Evolutionary conservation across 1,140 invertebrate genomes (phyloP).

Genomic region (Argopecten irradians): DNA sequence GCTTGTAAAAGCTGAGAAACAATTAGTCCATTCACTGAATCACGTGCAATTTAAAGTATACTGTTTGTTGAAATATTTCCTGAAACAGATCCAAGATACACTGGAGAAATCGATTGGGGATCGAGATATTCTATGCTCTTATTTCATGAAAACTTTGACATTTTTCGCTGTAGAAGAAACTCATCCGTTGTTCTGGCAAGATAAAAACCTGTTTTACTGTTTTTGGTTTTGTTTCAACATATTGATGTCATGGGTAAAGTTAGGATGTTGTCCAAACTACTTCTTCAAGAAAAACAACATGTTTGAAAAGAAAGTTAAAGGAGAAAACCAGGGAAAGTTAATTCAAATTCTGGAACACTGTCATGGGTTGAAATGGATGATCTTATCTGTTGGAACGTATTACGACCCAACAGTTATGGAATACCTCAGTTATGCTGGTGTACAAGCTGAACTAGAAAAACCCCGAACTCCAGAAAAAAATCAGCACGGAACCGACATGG

Average conservation of each 20-base stretch:
- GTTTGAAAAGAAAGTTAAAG: slow-evolving; percentile 30
- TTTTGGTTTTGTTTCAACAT: slow-evolving; percentile 32
- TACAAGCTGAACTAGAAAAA: neutral
- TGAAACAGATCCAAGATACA: slow-evolving; percentile 33
- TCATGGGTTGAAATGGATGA: neutral
- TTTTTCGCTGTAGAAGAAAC: slow-evolving; percentile 32
- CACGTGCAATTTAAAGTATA: slow-evolving; percentile 36
- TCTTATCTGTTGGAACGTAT: neutral
- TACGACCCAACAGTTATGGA: neutral
- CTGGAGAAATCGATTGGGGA: neutral
- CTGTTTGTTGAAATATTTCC: slow-evolving; percentile 35
- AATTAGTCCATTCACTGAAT: slow-evolving; percentile 29
- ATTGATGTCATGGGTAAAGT: slow-evolving; percentile 27
- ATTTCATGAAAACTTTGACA: slow-evolving; percentile 39
- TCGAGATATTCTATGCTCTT: slow-evolving; percentile 37
- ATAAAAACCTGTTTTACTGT: slow-evolving; percentile 33
- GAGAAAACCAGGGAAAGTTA: neutral
- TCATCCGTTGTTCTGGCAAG: neutral
- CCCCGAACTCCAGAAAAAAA: neutral
- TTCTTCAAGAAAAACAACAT: slow-evolving; percentile 41
- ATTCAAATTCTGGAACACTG: neutral
- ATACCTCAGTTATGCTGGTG: neutral
- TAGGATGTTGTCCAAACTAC: slow-evolving; percentile 30
- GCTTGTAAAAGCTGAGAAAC: slow-evolving; percentile 38
- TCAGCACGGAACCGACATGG: neutral